phyloP scores from a whole-genome alignment of 1,140 invertebrate species.

The Drosophila bocqueti region DNA sequence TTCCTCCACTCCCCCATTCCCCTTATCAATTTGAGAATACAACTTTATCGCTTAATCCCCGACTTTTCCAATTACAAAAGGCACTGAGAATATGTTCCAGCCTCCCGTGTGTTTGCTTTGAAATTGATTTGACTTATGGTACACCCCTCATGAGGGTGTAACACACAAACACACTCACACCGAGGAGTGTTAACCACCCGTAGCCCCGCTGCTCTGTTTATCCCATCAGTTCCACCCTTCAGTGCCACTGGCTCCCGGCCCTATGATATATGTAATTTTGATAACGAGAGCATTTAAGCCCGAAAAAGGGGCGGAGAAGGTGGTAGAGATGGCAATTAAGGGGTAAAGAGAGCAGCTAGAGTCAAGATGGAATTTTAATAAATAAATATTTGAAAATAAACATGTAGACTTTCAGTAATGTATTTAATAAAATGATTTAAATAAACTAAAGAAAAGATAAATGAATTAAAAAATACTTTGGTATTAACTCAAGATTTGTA shows the following conservation, averaged over 20 bases:
- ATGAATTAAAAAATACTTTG: no score
- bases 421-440: no score
- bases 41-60: conserved; percentile 73
- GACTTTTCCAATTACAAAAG: conserved; percentile 65
- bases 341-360: background rate
- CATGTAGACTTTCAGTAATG: no score
- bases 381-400: no score
- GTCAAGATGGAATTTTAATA: background rate
- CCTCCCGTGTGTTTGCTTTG: conserved; percentile 31
- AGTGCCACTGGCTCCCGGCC: conserved; percentile 8
- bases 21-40: conserved; percentile 58
- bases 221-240: conserved; percentile 27
- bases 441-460: no score
- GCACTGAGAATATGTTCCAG: conserved; percentile 65
- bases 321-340: conserved; percentile 2
- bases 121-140: conserved; percentile 56
- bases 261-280: conserved; percentile 69
- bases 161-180: background rate
- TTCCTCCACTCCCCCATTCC: background rate
- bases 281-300: conserved; percentile 72
- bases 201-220: conserved; percentile 51
- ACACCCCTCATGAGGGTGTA: conserved; percentile 42
- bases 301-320: conserved; percentile 1
- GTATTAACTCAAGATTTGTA: no score
- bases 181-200: conserved; percentile 72